A percentile compares a stretch with the other conserved stretches of the same genome.
These are phyloP conservation scores for Colistium nudipinnis DNA, from an alignment of 2,113 vertebrate species.

Conservation along the genomic window DNA sequence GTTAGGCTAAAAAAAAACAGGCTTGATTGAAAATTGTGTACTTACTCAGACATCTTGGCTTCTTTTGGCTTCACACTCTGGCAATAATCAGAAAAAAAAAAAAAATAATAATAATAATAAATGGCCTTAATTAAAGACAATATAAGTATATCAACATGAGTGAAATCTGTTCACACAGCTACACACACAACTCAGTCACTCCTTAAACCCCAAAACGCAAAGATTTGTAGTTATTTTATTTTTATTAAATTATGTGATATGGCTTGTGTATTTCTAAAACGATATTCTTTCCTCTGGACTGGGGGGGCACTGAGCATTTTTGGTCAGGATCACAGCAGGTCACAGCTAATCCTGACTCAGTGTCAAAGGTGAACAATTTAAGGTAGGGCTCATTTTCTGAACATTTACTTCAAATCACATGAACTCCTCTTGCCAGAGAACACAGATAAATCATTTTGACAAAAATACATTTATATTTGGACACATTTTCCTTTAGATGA, in stretches of 20 bases:
- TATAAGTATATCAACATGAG: not conserved
- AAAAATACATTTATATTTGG: not conserved
- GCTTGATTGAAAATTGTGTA: slow-evolving; percentile 25
- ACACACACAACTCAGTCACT: not conserved
- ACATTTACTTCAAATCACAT: not conserved
- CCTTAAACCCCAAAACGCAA: not conserved
- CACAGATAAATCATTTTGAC: not conserved
- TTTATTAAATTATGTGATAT: too few relatives aligned
- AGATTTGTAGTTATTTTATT: too few relatives aligned
- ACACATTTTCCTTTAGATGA: not conserved
- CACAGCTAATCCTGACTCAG: slow-evolving; percentile 17
- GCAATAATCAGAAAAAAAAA: slow-evolving; percentile 8
- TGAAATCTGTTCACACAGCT: not conserved
- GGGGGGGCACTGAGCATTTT: too few relatives aligned
- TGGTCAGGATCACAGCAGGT: too few relatives aligned
- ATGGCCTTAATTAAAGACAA: not conserved
- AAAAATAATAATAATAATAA: too few relatives aligned
- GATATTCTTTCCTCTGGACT: too few relatives aligned
- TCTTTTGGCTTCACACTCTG: slow-evolving; percentile 49
- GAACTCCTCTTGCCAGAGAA: not conserved
- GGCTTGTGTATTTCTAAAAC: too few relatives aligned
- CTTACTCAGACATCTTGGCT: slow-evolving; percentile 80
- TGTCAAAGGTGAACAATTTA: slow-evolving; percentile 31
- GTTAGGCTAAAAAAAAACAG: not conserved
- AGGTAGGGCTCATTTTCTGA: slow-evolving; percentile 7